Evolutionary conservation across 2,888 invertebrate species (phyloP).

Genomic region (Noctua pronuba): DNA sequence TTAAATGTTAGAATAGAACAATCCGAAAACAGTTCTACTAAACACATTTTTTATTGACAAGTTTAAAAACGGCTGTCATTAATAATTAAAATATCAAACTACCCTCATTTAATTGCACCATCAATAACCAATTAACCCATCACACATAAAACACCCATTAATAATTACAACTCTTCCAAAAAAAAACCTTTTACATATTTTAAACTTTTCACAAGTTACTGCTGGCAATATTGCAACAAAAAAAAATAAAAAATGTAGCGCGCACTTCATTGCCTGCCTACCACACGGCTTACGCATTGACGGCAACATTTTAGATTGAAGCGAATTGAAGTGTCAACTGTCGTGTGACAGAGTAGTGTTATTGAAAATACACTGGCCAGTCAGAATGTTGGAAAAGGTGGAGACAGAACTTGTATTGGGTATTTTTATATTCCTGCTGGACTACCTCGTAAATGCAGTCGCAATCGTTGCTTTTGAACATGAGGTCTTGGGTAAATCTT

Average conservation of each 20-base stretch:
- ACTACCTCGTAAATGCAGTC: background rate
- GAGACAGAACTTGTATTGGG: conserved; percentile 54
- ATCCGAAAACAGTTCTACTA: background rate
- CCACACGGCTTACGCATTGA: conserved; percentile 46
- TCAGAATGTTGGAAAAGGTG: conserved; percentile 60
- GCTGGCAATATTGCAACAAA: conserved; percentile 37
- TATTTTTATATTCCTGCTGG: background rate
- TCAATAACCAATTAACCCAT: conserved; percentile 6
- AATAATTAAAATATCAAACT: conserved; percentile 25
- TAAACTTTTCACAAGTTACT: conserved; percentile 22
- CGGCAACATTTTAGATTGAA: conserved; percentile 80
- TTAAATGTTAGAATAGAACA: background rate
- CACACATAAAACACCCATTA: conserved; percentile 24
- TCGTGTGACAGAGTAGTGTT: conserved; percentile 76
- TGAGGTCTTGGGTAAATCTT: background rate
- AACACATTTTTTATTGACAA: background rate
- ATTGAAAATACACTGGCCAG: conserved; percentile 78
- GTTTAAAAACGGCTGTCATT: background rate
- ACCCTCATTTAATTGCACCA: background rate
- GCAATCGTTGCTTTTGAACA: background rate
- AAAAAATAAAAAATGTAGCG: conserved; percentile 19
- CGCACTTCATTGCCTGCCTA: conserved; percentile 44
- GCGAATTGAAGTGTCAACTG: conserved; percentile 83
- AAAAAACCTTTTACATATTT: conserved; percentile 19
- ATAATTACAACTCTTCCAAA: conserved; percentile 11